Evolutionary conservation across 2,797 vertebrate genomes (phyloP).

Genomic region (Crenichthys baileyi): DNA sequence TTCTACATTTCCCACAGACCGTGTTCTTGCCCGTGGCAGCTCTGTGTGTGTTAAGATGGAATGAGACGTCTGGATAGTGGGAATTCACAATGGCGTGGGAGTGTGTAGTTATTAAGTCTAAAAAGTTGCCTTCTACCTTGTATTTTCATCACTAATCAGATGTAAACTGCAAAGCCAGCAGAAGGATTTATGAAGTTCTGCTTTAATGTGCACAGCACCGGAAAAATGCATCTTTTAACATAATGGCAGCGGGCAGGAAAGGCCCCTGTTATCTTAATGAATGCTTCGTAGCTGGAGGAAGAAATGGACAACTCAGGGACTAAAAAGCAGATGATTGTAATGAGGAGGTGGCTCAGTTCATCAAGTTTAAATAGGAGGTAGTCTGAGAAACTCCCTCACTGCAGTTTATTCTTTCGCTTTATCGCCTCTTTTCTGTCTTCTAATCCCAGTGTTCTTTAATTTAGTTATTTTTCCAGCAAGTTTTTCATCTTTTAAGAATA

Average conservation of each 20-base stretch:
- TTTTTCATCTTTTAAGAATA: constrained; percentile 51
- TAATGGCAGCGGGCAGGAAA: constrained; percentile 31
- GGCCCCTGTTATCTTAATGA: constrained; percentile 38
- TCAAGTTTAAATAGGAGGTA: constrained; percentile 32
- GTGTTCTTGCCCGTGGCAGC: constrained; percentile 23
- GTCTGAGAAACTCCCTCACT: constrained; percentile 19
- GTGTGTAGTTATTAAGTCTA: constrained; percentile 18
- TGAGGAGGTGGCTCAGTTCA: constrained; percentile 38
- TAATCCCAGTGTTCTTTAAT: constrained; percentile 37
- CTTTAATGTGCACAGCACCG: constrained; percentile 35
- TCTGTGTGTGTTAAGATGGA: constrained; percentile 17
- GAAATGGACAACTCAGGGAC: constrained; percentile 16
- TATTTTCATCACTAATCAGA: constrained; percentile 28
- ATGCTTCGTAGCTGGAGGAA: constrained; percentile 39
- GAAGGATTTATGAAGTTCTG: constrained; percentile 24
- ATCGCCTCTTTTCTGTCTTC: constrained; percentile 34
- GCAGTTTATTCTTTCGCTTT: constrained; percentile 37
- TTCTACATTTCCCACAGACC: constrained; percentile 34
- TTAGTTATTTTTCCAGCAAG: constrained; percentile 18
- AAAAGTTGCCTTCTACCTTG: constrained; percentile 1
- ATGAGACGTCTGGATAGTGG: constrained; percentile 14
- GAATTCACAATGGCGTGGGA: constrained; percentile 15
- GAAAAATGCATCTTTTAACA: constrained; percentile 35
- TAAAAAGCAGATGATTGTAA: constrained; percentile 41
- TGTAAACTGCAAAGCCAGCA: constrained; percentile 40